Evolutionary conservation across 2,113 vertebrate genomes (phyloP), one percentile per base, ranked within the genome.

Genomic region (Turdus rufiventris): DNA sequence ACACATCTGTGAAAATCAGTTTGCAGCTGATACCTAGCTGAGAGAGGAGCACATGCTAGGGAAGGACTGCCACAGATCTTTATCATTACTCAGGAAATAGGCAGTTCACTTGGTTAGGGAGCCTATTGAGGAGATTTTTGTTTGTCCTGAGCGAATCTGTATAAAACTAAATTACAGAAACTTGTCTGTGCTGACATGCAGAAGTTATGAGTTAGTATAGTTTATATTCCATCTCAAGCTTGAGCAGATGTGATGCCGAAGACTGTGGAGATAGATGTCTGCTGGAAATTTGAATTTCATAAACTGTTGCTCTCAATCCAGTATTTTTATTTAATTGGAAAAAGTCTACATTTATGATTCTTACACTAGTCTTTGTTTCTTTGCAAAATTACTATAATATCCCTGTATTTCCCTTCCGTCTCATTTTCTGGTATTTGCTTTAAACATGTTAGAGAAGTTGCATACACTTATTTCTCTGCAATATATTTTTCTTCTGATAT

Each of bases 41-140:
- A 57, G 79, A 24, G 20, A 79, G 5, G 4, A 75, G 18, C 8
- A 45, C 0, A 0, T 60, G 72, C 48, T n/a, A 40, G 7, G 29
- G 51, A 76, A 83, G 23, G 24, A 45, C 12, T 43, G 15, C 4
- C 9, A 2, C 4, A 80, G n/a, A 61, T 80, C 42, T 84, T 80
- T 58, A n/a, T 74, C 18, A 33, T 70, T 73, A 85, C 14, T 66
- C 25, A 33, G 26, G 13, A 66, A 91, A 77, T 10, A 47, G 23
- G 12, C 8, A 40, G 18, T 54, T 61, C 38, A 33, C 71, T 91
- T 84, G 20, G 3, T 62, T 66, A 70, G 20, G 51, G 24, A 89
- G 7, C 5, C 12, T 81, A 13, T 21, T 20, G 21, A 23, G 16
- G 24, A 67, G 20, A 43, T 58, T 70, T 88, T 62, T 16, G 60